Conservation (phyloP, 2,113 vertebrate genomes). For the Dolichotis patagonum region DNA sequence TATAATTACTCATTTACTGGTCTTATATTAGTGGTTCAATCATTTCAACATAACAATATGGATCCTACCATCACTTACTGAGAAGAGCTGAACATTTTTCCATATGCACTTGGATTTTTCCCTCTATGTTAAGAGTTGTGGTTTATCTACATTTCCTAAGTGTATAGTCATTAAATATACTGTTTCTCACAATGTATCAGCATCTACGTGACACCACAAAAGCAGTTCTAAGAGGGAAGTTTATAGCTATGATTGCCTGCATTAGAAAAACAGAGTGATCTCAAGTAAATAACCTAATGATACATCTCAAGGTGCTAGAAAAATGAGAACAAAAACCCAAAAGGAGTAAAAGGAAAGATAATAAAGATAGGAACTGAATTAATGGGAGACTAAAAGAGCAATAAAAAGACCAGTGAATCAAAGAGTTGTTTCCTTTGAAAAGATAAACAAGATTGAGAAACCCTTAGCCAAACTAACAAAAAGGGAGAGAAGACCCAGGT, state of each 20-base stretch:
- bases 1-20: neutral
- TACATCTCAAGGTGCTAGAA: neutral
- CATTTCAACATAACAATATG: neutral
- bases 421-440: neutral
- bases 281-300: neutral
- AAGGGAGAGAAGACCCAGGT: neutral
- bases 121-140: neutral
- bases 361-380: neutral
- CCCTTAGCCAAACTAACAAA: neutral
- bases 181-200: neutral
- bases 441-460: neutral
- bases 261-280: neutral
- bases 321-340: neutral
- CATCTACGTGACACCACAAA: neutral
- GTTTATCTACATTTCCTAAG: neutral
- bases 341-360: neutral
- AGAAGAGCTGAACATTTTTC: neutral
- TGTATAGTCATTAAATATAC: neutral
- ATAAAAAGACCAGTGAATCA: neutral
- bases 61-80: neutral
- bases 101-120: neutral
- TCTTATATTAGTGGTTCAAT: neutral
- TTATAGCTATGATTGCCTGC: neutral
- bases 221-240: neutral
- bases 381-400: neutral